phyloP scores from a whole-genome alignment of 2,888 invertebrate genomes.

The Ophonus ardosiacus region DNA sequence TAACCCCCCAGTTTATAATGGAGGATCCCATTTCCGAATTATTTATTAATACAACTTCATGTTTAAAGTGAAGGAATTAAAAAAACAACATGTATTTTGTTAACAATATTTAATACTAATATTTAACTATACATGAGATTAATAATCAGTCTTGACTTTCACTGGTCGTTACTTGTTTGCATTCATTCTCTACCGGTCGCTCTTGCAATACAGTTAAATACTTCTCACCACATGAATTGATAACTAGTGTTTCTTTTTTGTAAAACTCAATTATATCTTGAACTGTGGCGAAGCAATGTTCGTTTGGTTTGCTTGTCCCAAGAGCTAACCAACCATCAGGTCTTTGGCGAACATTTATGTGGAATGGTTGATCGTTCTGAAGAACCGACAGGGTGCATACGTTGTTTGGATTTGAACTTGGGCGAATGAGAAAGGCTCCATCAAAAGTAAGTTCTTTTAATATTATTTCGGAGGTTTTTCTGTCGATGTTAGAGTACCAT shows the following conservation, averaged over 20 bases:
- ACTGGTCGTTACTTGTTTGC: background rate
- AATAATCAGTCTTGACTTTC: no score
- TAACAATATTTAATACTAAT: no score
- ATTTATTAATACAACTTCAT: no score
- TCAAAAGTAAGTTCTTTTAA: slow-evolving; percentile 7
- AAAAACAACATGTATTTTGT: no score
- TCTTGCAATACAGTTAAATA: slow-evolving; percentile 40
- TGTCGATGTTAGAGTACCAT: slow-evolving; percentile 45
- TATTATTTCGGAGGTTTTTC: slow-evolving; percentile 30
- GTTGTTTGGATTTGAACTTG: slow-evolving; percentile 57
- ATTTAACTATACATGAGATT: no score
- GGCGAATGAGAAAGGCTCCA: slow-evolving; percentile 52
- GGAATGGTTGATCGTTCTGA: slow-evolving; percentile 52
- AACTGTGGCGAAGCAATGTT: slow-evolving; percentile 54
- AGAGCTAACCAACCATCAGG: slow-evolving; percentile 55
- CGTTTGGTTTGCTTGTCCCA: slow-evolving; percentile 52
- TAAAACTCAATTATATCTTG: slow-evolving; percentile 57
- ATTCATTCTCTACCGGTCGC: background rate
- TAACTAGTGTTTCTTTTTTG: slow-evolving; percentile 57
- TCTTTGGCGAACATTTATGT: slow-evolving; percentile 49
- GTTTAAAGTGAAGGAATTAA: no score
- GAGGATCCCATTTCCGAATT: no score
- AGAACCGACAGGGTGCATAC: slow-evolving; percentile 44
- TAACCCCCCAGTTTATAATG: no score
- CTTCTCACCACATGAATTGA: slow-evolving; percentile 49